Evolutionary conservation across 2,113 vertebrate genomes (phyloP).

Genomic region (Gymnobelideus leadbeateri): DNA sequence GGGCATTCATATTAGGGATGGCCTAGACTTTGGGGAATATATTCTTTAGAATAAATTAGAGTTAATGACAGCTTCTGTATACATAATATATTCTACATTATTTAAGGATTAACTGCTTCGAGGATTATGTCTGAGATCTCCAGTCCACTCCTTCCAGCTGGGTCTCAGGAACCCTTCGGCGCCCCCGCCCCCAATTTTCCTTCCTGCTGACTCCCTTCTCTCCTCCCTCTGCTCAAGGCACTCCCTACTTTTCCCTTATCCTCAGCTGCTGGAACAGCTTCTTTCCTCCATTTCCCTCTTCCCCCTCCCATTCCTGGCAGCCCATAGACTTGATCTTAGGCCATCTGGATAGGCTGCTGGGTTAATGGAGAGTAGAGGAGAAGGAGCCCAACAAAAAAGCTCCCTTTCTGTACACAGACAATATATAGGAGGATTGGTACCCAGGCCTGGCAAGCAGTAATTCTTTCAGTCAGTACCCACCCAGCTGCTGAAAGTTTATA

Average conservation of each 20-base stretch:
- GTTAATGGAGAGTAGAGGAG: background rate
- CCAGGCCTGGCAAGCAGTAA: background rate
- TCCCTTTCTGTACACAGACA: background rate
- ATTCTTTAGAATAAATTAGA: constrained; percentile 6
- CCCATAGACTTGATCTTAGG: background rate
- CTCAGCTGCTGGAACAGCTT: background rate
- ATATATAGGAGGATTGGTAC: background rate
- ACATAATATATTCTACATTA: background rate
- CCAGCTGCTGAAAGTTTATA: background rate
- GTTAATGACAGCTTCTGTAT: background rate
- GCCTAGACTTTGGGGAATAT: background rate
- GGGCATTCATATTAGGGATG: background rate
- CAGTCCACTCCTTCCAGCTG: background rate
- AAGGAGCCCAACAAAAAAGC: background rate
- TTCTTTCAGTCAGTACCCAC: background rate
- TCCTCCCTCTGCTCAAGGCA: background rate
- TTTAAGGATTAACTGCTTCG: background rate
- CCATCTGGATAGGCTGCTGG: background rate
- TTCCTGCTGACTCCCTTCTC: background rate
- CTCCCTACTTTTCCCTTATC: constrained; percentile 3
- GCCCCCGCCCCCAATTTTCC: background rate
- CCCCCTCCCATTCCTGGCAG: background rate
- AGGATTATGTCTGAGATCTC: background rate
- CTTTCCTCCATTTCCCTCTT: background rate
- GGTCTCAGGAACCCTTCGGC: background rate